phyloP scores from a whole-genome alignment of 1,140 invertebrate species.

The Brachionus plicatilis region DNA sequence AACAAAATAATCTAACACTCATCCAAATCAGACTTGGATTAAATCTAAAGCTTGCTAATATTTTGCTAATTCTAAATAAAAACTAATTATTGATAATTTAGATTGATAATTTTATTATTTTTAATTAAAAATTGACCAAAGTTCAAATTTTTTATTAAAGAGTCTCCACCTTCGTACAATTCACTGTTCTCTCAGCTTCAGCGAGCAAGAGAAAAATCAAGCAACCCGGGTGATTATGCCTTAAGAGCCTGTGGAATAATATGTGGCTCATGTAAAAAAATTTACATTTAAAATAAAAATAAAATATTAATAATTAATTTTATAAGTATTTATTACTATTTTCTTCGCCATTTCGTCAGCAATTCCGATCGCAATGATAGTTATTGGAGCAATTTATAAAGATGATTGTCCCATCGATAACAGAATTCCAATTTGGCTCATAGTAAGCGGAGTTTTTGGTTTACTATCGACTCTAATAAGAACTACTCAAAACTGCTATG shows the following conservation, averaged over 20 bases:
- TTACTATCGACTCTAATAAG: neutral
- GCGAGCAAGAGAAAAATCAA: constrained; percentile 20
- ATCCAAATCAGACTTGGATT: no score
- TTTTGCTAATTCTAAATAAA: no score
- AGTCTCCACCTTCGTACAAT: neutral
- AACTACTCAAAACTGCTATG: neutral
- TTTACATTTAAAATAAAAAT: neutral
- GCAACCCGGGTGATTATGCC: constrained; percentile 10
- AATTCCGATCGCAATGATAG: constrained; percentile 4
- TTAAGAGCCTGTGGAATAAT: constrained; percentile 9
- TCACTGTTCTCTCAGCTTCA: neutral
- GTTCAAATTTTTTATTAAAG: neutral
- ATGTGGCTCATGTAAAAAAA: constrained; percentile 24
- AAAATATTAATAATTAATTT: neutral
- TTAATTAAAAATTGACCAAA: neutral
- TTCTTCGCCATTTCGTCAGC: constrained; percentile 5
- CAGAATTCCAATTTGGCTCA: constrained; percentile 40
- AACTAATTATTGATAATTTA: no score
- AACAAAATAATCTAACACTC: no score
- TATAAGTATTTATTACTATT: constrained; percentile 21
- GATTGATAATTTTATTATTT: neutral
- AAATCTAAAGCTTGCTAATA: no score
- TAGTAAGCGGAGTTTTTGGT: neutral
- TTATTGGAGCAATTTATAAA: constrained; percentile 28
- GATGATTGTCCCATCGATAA: constrained; percentile 14